Percentiles rank a stretch among this genome's conserved stretches.
These are phyloP conservation scores for Sepioteuthis lessoniana DNA, from an alignment of 2,888 invertebrate genomes.

Conservation along the genomic window DNA sequence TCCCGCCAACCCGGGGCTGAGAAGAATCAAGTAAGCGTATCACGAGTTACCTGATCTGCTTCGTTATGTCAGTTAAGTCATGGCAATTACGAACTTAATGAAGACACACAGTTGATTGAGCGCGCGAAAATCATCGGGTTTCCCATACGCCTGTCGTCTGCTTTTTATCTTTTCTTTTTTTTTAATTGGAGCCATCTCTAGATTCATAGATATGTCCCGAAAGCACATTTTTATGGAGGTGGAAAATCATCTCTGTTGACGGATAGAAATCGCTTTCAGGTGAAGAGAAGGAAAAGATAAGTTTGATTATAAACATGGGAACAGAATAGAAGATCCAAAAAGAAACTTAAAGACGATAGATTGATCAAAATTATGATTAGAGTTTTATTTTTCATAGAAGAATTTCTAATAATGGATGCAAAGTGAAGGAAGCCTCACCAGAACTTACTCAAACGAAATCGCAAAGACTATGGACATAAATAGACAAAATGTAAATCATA, in stretches of 20 bases:
- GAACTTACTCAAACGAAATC: too few species aligned
- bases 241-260: neutral
- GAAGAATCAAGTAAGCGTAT: neutral
- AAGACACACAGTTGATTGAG: neutral
- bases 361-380: too few species aligned
- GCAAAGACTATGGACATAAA: too few species aligned
- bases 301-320: neutral
- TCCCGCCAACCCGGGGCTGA: neutral
- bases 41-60: neutral
- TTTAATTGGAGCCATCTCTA: neutral
- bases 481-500: too few species aligned
- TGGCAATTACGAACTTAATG: neutral
- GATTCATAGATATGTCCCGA: neutral
- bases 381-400: too few species aligned
- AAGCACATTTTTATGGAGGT: neutral
- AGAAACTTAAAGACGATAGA: too few species aligned
- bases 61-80: neutral
- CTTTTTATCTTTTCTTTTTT: neutral
- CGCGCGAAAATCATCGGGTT: neutral
- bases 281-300: neutral
- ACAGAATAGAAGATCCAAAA: neutral
- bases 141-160: neutral
- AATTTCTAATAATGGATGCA: too few species aligned
- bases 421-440: too few species aligned
- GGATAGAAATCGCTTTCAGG: neutral